Percentiles rank a stretch among this genome's conserved stretches.
These are phyloP conservation scores for Pollachius pollachius DNA, from an alignment of 2,113 vertebrate genomes.

Conservation along the genomic window DNA sequence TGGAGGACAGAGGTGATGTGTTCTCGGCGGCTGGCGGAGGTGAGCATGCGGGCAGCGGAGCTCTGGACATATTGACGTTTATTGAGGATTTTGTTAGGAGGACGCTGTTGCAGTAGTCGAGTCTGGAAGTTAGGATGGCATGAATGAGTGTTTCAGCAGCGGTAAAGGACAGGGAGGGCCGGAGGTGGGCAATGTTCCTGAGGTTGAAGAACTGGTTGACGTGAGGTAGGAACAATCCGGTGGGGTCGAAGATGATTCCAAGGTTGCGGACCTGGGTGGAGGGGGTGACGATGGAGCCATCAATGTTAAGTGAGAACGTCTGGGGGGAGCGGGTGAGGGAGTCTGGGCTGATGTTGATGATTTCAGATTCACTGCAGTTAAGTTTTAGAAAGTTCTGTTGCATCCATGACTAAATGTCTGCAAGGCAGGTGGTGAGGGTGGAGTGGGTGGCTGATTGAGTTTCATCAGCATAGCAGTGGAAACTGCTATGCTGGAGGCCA, in stretches of 20 bases:
- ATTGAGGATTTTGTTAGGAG: background rate
- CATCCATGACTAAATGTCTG: slow-evolving; percentile 1
- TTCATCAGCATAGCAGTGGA: no score
- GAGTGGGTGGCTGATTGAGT: background rate
- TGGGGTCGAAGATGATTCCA: background rate
- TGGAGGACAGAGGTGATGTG: no score
- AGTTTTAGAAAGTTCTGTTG: background rate
- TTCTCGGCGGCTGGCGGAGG: background rate
- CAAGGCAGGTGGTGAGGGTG: background rate
- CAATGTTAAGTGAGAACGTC: no score
- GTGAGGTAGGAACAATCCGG: background rate
- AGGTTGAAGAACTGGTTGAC: background rate
- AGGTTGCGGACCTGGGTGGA: no score
- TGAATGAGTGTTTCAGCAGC: background rate
- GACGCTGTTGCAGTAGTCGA: no score
- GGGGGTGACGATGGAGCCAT: no score
- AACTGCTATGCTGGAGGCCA: no score
- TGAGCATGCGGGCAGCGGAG: no score
- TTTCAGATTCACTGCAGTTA: background rate
- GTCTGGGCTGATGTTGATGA: no score
- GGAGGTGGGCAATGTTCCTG: background rate
- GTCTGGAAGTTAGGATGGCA: background rate
- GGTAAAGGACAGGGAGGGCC: background rate
- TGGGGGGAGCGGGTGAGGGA: no score
- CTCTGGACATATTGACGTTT: no score